phyloP scores from a whole-genome alignment of 2,113 vertebrate species.

The Nanorana parkeri region DNA sequence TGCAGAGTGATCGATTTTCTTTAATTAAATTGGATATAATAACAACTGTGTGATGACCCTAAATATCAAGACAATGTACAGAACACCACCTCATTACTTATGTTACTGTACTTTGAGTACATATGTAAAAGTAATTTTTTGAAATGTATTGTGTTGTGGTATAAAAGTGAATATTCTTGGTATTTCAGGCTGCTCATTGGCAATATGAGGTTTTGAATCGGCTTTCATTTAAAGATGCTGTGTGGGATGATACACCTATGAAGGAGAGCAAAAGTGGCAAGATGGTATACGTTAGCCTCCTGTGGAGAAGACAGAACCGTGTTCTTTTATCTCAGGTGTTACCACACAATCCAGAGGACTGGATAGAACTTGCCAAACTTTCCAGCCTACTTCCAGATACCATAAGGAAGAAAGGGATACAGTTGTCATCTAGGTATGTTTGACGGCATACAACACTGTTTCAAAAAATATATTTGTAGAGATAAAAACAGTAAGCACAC shows the following conservation, averaged over 20 bases:
- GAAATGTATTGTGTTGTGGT: too few species aligned
- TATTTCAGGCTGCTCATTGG: slow-evolving; percentile 67
- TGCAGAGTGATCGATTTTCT: too few species aligned
- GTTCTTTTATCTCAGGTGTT: slow-evolving; percentile 68
- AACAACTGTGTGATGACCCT: too few species aligned
- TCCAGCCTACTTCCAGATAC: slow-evolving; percentile 63
- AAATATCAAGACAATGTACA: too few species aligned
- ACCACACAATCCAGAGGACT: slow-evolving; percentile 68
- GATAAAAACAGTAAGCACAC: too few species aligned
- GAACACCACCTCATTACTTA: too few species aligned
- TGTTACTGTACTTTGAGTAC: too few species aligned
- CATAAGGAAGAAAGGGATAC: slow-evolving; percentile 62
- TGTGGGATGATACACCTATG: slow-evolving; percentile 54
- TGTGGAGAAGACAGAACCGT: slow-evolving; percentile 64
- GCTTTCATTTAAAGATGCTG: slow-evolving; percentile 71
- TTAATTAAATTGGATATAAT: too few species aligned
- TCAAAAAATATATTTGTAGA: too few species aligned
- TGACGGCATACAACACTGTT: not conserved
- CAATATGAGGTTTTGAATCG: slow-evolving; percentile 68
- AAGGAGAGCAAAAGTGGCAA: not conserved
- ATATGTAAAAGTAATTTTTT: too few species aligned
- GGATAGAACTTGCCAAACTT: slow-evolving; percentile 69
- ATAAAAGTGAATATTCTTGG: not conserved
- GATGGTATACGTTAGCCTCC: slow-evolving; percentile 19
- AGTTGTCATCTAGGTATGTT: slow-evolving; percentile 68